A percentile compares a stretch with the other conserved stretches of the same genome.
Evolutionary conservation across 2,888 invertebrate genomes (phyloP).

Genomic region (Andrena bicolor): DNA sequence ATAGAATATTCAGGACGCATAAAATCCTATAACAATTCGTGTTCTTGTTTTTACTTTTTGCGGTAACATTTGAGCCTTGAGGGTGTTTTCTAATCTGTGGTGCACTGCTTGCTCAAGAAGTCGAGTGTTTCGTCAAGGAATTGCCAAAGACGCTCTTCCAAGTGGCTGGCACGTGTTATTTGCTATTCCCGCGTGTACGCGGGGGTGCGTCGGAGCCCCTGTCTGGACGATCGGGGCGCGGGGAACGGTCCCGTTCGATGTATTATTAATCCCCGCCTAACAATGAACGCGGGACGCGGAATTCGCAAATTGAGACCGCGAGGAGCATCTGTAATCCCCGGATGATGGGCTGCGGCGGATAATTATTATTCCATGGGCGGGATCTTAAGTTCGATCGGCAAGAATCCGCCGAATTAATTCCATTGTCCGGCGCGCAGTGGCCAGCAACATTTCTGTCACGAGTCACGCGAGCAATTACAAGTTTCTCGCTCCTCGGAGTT

Average conservation of each 20-base stretch:
- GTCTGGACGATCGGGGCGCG: slow-evolving; percentile 48
- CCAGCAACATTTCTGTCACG: background rate
- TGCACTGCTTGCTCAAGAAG: background rate
- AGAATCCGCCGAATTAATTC: slow-evolving; percentile 23
- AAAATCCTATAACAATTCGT: background rate
- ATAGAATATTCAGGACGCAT: slow-evolving; percentile 1
- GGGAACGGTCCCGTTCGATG: slow-evolving; percentile 65
- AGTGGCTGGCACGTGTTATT: slow-evolving; percentile 27
- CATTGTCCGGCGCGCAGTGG: background rate
- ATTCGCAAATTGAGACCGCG: slow-evolving; percentile 75
- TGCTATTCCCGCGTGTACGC: background rate
- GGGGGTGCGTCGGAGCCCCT: slow-evolving; percentile 19
- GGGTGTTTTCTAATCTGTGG: background rate
- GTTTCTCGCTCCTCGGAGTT: background rate
- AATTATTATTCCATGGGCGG: slow-evolving; percentile 60
- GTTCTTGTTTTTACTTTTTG: background rate
- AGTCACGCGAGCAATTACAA: slow-evolving; percentile 30
- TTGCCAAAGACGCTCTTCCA: slow-evolving; percentile 28
- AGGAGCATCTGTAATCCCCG: slow-evolving; percentile 72
- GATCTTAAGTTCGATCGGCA: slow-evolving; percentile 19
- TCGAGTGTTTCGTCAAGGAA: slow-evolving; percentile 27
- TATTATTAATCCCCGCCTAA: slow-evolving; percentile 78
- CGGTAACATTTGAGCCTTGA: background rate
- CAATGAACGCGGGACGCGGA: slow-evolving; percentile 73
- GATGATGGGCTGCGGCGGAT: slow-evolving; percentile 15